These are phyloP conservation scores for Scaptomyza hsui DNA, from an alignment of 1,140 invertebrate genomes.

Conservation along the genomic window DNA sequence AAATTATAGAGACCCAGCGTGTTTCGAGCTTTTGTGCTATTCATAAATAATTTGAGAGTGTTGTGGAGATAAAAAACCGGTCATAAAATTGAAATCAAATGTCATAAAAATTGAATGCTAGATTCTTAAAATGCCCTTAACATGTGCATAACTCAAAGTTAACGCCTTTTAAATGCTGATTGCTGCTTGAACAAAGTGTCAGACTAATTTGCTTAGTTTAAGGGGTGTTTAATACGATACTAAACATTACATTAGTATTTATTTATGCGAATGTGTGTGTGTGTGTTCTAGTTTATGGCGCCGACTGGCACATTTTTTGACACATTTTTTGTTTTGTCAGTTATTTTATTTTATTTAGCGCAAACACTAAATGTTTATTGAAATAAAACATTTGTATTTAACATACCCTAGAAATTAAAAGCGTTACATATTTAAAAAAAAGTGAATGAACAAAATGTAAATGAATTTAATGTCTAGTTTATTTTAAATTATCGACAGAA, in stretches of 20 bases:
- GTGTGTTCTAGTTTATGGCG: background rate
- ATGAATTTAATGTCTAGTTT: no score
- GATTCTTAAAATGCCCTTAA: conserved; percentile 1
- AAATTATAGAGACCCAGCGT: conserved; percentile 34
- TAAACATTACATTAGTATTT: background rate
- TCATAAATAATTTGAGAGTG: conserved; percentile 32
- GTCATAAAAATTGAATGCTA: background rate
- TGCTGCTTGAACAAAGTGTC: background rate
- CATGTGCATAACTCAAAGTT: background rate
- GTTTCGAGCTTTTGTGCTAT: conserved; percentile 24
- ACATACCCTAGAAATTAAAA: no score
- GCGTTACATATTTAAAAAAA: no score
- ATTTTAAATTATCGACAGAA: no score
- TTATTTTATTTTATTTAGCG: no score
- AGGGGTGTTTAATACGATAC: background rate
- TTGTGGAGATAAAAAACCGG: conserved; percentile 2
- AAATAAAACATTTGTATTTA: no score
- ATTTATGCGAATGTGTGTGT: background rate
- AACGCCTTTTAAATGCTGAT: background rate
- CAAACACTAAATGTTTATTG: no score
- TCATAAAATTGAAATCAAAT: conserved; percentile 29
- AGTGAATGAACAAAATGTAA: no score
- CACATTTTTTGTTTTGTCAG: no score
- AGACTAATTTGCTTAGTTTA: background rate
- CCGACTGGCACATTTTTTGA: no score